These are phyloP conservation scores for Hymenochirus boettgeri DNA, from an alignment of 2,113 vertebrate genomes.

Conservation along the genomic window DNA sequence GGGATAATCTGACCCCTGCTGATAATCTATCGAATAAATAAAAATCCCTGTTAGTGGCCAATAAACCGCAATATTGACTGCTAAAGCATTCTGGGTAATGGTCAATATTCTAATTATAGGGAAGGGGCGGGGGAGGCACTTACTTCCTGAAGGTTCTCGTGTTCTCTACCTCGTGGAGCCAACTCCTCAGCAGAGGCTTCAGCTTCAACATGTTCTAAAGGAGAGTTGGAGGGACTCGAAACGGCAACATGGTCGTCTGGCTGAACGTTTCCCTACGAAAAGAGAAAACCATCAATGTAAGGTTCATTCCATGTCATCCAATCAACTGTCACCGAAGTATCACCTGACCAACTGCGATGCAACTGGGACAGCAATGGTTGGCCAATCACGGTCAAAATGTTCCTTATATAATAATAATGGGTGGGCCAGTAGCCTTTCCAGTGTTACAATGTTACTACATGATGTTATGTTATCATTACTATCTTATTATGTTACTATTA, in stretches of 20 bases:
- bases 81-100: neutral
- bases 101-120: neutral
- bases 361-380: too few relatives aligned
- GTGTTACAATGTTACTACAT: too few relatives aligned
- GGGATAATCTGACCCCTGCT: constrained; percentile 76
- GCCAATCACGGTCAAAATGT: too few relatives aligned
- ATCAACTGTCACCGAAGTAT: too few relatives aligned
- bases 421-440: too few relatives aligned
- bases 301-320: neutral
- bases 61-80: too few relatives aligned
- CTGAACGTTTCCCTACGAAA: constrained; percentile 72
- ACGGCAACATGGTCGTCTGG: constrained; percentile 76
- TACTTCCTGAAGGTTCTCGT: constrained; percentile 66
- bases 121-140: constrained; percentile 43
- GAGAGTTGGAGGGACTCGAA: constrained; percentile 76
- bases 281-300: neutral
- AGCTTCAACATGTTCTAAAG: constrained; percentile 78
- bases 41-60: too few relatives aligned
- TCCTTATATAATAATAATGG: too few relatives aligned
- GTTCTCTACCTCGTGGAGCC: constrained; percentile 69
- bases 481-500: too few relatives aligned
- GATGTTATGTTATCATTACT: too few relatives aligned
- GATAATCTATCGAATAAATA: constrained; percentile 65
- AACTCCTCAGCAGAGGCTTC: constrained; percentile 70
- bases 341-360: too few relatives aligned